Base-by-base conservation (phyloP, 92 coral and sea anemone genomes). In the Zoanthus sansibaricus region DNA sequence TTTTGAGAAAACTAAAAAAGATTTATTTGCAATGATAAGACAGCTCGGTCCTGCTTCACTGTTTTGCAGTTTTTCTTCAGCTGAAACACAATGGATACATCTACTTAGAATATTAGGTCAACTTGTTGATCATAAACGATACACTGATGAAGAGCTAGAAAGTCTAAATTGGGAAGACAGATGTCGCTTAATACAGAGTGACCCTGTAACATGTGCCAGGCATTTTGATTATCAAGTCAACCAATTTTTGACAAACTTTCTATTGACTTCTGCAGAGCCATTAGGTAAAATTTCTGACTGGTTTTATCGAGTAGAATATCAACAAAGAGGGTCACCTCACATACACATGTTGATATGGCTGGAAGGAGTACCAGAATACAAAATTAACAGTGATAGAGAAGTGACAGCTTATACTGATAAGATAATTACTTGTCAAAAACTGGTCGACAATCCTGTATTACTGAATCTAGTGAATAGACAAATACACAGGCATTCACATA, bases 31-130 rank as follows among this genome's bases (percentile, higher is more conserved):
- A 64, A 1, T 56, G 82, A 77, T 77, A 77, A 77, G 83, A 49
- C 83, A 58, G 71, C 68, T 80, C 32, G 86, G 86, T 61, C 71
- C 86, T 51, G 83, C 83, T 42, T 45, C 83, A 18, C 44, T 76
- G 55, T 48, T 48, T 48, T 48, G 52, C 52, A 48, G 52, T 48
- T 48, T 48, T 48, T 48, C 62, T 56, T 56, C 54, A 79, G 71
- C 71, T 46, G 85, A 52, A 55, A 37, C 86, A 62, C 56, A 56
- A 56, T 56, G 62, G 62, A 56, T 56, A 56, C 62, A 56, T 56
- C 17, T 56, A 56, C 62, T 56, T 56, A 56, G 1, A 48, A 48
- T 48, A 48, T 48, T 48, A 48, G 52, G 52, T 48, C 52, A 59
- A 14, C 71, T 80, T 17, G 49, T 62, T 30, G 86, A 82, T 82